Evolutionary conservation across 2,113 vertebrate genomes (phyloP).

Genomic region (Callionymus lyra): DNA sequence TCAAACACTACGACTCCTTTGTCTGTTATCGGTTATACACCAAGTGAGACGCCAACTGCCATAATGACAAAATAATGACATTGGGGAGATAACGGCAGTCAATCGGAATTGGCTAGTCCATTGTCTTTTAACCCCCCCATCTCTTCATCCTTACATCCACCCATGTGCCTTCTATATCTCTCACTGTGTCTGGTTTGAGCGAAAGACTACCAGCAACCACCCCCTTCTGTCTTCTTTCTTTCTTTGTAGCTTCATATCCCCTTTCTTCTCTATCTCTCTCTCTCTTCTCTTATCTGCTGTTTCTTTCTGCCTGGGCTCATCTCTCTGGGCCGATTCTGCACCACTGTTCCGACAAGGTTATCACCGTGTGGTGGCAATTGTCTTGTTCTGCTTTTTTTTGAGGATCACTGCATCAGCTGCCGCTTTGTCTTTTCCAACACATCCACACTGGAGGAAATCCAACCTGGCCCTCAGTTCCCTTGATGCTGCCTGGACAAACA

Average conservation of each 20-base stretch:
- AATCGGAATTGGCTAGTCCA: constrained; percentile 33
- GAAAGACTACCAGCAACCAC: constrained; percentile 13
- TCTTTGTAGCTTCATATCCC: constrained; percentile 28
- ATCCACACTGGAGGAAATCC: neutral
- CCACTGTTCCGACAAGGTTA: constrained; percentile 47
- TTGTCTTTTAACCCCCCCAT: constrained; percentile 17
- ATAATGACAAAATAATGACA: constrained; percentile 65
- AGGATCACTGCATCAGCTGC: constrained; percentile 24
- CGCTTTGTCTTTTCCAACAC: constrained; percentile 5
- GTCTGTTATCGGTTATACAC: constrained; percentile 53
- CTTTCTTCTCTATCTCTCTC: constrained; percentile 13
- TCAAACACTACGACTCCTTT: constrained; percentile 34
- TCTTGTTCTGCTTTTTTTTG: constrained; percentile 30
- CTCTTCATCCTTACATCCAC: constrained; percentile 25
- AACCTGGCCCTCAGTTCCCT: constrained; percentile 10
- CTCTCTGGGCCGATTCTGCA: constrained; percentile 34
- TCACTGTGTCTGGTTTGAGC: constrained; percentile 12
- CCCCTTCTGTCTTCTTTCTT: constrained; percentile 14
- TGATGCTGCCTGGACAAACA: constrained; percentile 26
- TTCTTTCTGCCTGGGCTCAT: constrained; percentile 23
- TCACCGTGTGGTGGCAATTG: constrained; percentile 31
- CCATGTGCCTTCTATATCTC: constrained; percentile 29
- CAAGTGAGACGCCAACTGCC: constrained; percentile 48
- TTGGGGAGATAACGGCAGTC: constrained; percentile 44
- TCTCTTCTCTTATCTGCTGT: constrained; percentile 18